phyloP scores from a whole-genome alignment of 2,797 vertebrate genomes.

The Acanthurus leucopareius region DNA sequence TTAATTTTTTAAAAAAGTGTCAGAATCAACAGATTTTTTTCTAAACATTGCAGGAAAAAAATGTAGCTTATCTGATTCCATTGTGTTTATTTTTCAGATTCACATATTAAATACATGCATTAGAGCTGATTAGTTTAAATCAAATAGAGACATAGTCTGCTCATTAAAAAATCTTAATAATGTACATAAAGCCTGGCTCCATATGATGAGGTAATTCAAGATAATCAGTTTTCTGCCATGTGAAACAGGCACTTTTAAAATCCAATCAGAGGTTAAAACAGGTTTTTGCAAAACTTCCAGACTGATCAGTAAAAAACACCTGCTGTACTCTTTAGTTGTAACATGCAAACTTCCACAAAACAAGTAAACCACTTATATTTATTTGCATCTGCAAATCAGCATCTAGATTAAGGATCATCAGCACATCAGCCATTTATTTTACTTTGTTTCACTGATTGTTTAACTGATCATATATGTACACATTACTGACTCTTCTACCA shows the following conservation, averaged over 20 bases:
- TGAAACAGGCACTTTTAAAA: constrained; percentile 7
- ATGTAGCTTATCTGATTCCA: too few species aligned
- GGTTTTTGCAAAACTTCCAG: constrained; percentile 30
- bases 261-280: constrained; percentile 31
- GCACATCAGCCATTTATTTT: not conserved
- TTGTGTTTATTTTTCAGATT: too few species aligned
- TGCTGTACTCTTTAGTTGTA: not conserved
- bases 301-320: constrained; percentile 36
- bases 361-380: not conserved
- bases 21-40: too few species aligned
- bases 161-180: not conserved
- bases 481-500: too few species aligned
- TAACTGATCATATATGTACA: too few species aligned
- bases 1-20: too few species aligned
- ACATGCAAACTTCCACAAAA: not conserved
- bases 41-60: too few species aligned
- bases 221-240: not conserved
- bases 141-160: not conserved
- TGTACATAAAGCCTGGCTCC: not conserved
- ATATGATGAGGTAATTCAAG: not conserved
- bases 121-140: not conserved
- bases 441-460: too few species aligned
- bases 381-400: constrained; percentile 9
- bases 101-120: not conserved
- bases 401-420: not conserved